Percentiles rank a stretch among this genome's conserved stretches.
Conservation (phyloP, 2,797 vertebrate genomes). For the Pangasius larnaudii region DNA sequence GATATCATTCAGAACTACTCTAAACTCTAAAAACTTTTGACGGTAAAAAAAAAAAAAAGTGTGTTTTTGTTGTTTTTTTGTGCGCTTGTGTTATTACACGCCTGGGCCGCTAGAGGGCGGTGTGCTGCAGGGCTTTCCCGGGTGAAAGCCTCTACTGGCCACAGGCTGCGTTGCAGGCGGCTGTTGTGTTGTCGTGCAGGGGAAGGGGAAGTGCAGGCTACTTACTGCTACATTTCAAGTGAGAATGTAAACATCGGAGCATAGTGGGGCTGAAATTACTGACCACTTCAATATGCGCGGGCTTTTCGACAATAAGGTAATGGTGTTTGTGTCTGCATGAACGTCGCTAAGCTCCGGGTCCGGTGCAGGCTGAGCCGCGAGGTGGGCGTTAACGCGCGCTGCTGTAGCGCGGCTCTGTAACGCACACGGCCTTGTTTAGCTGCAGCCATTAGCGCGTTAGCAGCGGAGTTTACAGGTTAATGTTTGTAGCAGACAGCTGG, state of each 20-base stretch:
- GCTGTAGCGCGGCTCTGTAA: neutral
- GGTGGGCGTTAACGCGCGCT: constrained; percentile 40
- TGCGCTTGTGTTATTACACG: too few species aligned
- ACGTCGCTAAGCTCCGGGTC: neutral
- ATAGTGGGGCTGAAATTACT: neutral
- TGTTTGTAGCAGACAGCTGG: neutral
- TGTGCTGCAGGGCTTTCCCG: neutral
- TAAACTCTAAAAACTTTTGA: too few species aligned
- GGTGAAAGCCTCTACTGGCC: neutral
- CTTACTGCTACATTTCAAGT: constrained; percentile 11
- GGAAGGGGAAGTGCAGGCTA: constrained; percentile 34
- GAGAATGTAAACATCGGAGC: constrained; percentile 1
- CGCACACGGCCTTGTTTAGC: constrained; percentile 22
- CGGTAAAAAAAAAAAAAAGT: too few species aligned
- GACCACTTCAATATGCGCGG: constrained; percentile 4
- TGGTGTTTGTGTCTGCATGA: neutral
- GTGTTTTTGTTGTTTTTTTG: too few species aligned
- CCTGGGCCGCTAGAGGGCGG: neutral
- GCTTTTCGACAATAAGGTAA: constrained; percentile 30
- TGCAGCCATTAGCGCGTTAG: neutral
- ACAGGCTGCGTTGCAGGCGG: neutral
- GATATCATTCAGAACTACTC: too few species aligned
- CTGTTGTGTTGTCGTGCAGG: neutral
- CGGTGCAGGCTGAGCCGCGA: neutral
- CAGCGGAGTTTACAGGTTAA: neutral